A percentile compares a stretch with the other conserved stretches of the same genome.
Conservation (phyloP, 2,888 invertebrate genomes). For the Monopis laevigella region DNA sequence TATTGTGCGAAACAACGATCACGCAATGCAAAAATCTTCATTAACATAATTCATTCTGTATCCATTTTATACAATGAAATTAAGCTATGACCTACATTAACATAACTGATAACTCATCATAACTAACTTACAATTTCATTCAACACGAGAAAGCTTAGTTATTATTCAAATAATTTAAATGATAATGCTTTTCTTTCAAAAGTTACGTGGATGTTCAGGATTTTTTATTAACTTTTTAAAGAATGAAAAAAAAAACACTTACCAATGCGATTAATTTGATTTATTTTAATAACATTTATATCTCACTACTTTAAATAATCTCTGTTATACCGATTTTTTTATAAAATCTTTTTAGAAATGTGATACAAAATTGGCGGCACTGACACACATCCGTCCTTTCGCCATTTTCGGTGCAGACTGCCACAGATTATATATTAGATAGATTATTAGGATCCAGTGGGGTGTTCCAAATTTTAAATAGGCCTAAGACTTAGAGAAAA, state of each 20-base stretch:
- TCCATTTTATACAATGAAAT: background rate
- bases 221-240: conserved; percentile 4
- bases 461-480: no score
- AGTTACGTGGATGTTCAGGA: conserved; percentile 3
- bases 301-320: background rate
- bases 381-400: conserved; percentile 32
- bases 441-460: no score
- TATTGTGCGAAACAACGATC: background rate
- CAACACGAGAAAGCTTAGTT: conserved; percentile 28
- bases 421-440: no score
- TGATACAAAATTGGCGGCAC: conserved; percentile 28
- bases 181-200: conserved; percentile 12
- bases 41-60: background rate
- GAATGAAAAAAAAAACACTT: conserved; percentile 6
- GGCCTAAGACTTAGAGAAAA: no score
- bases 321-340: background rate
- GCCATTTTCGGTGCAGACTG: conserved; percentile 39
- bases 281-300: background rate
- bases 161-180: conserved; percentile 33
- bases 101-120: conserved; percentile 22
- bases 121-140: conserved; percentile 25
- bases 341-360: conserved; percentile 24
- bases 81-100: conserved; percentile 18
- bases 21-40: conserved; percentile 1
- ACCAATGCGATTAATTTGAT: conserved; percentile 3